Evolutionary conservation across 2,113 vertebrate species (phyloP), one percentile per base, ranked within the genome.

Genomic region (Cebidichthys violaceus): DNA sequence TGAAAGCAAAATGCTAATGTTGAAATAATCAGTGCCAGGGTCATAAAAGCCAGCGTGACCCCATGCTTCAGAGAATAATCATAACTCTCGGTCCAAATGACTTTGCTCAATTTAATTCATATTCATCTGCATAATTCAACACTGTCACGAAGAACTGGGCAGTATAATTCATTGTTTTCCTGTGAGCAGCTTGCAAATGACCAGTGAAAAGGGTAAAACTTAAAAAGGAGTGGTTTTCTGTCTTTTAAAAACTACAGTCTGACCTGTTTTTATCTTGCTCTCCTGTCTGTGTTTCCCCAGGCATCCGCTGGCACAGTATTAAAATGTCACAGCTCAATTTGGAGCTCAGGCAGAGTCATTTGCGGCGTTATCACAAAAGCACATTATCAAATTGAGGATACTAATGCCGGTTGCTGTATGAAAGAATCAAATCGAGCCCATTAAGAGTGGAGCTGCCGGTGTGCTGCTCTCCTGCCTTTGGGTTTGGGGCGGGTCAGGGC

Each of bases 271-370:
- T 60, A 85, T 88, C 82, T 65, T 7, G 20, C 59, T 68, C 57
- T 76, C 29, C 64, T 54, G 68, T 59, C 71, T 29, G 72, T 84
- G 65, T 65, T 9, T 77, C 84, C 72, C 71, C 66, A 75, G 81
- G 89, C 87, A 33, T 79, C 70, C 18, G 6, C 35, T 59, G 68
- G 50, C 62, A 81, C 45, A 2, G n/a, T 75, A 89, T 85, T 87
- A 82, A 91, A 88, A 89, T 86, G 90, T 91, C 89, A 93, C 72
- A 54, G 78, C 73, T 88, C 76, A 81, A 83, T 94, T 89, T 75
- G 64, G 74, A 82, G 47, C 84, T 64, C 59, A 60, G 77, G 80
- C 39, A 43, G 70, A 81, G 57, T 77, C 71, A 91, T 90, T 84
- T 87, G 69, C 60, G 59, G 59, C 27, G n/a, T 86, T 86, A 90